Base-by-base conservation (phyloP, 2,797 vertebrate genomes). In the Numenius phaeopus region DNA sequence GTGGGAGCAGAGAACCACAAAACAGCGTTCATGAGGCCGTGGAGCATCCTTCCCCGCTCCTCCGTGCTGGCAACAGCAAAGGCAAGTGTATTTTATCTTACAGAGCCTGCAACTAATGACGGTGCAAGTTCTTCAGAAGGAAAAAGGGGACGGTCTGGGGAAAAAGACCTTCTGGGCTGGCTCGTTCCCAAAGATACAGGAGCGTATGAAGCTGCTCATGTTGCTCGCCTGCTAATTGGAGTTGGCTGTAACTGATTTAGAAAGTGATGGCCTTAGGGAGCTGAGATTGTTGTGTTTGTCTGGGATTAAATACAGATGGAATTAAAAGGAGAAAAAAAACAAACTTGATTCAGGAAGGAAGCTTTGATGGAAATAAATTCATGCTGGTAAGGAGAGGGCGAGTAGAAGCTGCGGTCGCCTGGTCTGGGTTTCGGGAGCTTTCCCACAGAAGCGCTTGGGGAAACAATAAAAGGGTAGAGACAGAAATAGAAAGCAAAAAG, bases 261-360 rank as follows among this genome's bases (percentile, higher is more conserved):
- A 91, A 94, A 95, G 95, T 13, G 78, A 81, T 42, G 93, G 94
- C 95, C 96, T 94, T 61, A 58, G 96, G 96, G 94, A 96, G 90
- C 72, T 26, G 87, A 80, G 93, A 87, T 90, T 83, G 94, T 84
- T 97, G 92, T 97, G 84, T 96, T 97, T 94, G 92, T 86, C 92
- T 95, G 93, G 94, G 94, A 97, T 96, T 96, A 96, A 96, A 94
- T 94, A 97, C 96, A 96, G 96, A 96, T 97, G 92, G 96, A 96
- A 92, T 85, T 92, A 71, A 92, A 93, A 87, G 5, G 14, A 27
- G 58, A 17, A 44, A 59, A 58, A n/a, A n/a, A 58, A 16, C 30
- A 11, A 52, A 14, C 50, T 89, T 3, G 39, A 22, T 50, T 62
- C 7, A 34, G 14, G 69, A 57, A 75, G 71, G 90, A 67, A 58